These are phyloP conservation scores for Nannobrachium achirus DNA, from an alignment of 2,113 vertebrate species.

Conservation along the genomic window DNA sequence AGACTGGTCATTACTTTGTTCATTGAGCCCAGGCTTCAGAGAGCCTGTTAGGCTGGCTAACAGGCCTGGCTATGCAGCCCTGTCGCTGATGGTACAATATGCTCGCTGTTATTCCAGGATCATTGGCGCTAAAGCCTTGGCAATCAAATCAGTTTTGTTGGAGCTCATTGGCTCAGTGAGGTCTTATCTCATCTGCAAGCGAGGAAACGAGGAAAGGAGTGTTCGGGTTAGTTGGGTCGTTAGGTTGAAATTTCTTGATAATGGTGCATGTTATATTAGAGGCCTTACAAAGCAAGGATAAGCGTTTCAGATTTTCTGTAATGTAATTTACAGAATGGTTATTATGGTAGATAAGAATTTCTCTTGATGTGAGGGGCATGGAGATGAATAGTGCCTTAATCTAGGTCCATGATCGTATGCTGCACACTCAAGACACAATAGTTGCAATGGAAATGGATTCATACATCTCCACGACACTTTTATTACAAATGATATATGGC, in stretches of 20 bases:
- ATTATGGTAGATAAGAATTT: conserved; percentile 55
- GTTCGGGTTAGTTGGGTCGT: conserved; percentile 70
- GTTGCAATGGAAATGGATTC: conserved; percentile 33
- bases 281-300: conserved; percentile 67
- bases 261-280: conserved; percentile 73
- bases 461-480: conserved; percentile 29
- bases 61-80: conserved; percentile 59
- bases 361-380: conserved; percentile 54
- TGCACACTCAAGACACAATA: conserved; percentile 17
- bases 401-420: conserved; percentile 36
- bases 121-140: conserved; percentile 78
- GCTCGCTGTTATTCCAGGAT: conserved; percentile 82
- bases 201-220: conserved; percentile 53
- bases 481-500: conserved; percentile 40
- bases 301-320: conserved; percentile 58
- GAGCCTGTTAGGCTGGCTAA: conserved; percentile 70
- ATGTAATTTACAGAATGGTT: conserved; percentile 61
- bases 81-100: conserved; percentile 75
- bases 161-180: conserved; percentile 81
- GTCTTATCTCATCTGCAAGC: conserved; percentile 63
- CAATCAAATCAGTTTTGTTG: conserved; percentile 77
- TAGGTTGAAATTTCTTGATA: conserved; percentile 72
- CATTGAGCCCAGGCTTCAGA: conserved; percentile 65
- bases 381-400: conserved; percentile 53
- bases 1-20: conserved; percentile 72